Evolutionary conservation across 2,888 invertebrate genomes (phyloP).

Genomic region (Machimus atricapillus): DNA sequence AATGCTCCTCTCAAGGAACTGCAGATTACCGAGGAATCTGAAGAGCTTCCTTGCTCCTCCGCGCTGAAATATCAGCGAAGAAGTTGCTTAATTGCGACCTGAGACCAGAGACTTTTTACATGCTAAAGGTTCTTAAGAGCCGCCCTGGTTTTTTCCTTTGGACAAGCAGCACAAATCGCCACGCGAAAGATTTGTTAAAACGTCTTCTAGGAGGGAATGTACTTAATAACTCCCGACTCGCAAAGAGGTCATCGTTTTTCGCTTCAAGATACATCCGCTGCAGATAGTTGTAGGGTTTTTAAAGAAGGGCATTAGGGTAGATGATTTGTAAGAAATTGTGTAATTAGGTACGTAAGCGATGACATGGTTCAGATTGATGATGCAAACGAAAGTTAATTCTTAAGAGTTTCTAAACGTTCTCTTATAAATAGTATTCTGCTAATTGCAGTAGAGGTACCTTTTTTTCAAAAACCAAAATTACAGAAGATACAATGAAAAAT

Average conservation of each 20-base stretch:
- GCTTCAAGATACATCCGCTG: not conserved
- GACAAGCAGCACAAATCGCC: not conserved
- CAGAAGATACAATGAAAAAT: no score
- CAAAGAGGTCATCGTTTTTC: not conserved
- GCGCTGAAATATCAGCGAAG: not conserved
- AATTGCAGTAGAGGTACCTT: not conserved
- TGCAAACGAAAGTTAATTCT: not conserved
- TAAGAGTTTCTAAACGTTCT: not conserved
- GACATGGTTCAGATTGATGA: not conserved
- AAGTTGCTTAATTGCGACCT: not conserved
- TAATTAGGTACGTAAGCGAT: not conserved
- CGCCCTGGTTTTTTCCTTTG: not conserved
- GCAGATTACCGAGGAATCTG: not conserved
- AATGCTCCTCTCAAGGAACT: not conserved
- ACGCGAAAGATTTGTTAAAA: not conserved
- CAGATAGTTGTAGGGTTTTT: not conserved
- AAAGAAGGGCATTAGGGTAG: not conserved
- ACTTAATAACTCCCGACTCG: not conserved
- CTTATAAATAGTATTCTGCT: not conserved
- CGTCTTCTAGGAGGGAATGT: not conserved
- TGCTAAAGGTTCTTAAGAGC: not conserved
- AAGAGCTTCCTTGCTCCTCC: not conserved
- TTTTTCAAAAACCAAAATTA: not conserved
- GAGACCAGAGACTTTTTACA: not conserved
- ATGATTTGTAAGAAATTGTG: not conserved